Evolutionary conservation across 1,140 invertebrate species (phyloP).

Genomic region (Calosoma granatense): DNA sequence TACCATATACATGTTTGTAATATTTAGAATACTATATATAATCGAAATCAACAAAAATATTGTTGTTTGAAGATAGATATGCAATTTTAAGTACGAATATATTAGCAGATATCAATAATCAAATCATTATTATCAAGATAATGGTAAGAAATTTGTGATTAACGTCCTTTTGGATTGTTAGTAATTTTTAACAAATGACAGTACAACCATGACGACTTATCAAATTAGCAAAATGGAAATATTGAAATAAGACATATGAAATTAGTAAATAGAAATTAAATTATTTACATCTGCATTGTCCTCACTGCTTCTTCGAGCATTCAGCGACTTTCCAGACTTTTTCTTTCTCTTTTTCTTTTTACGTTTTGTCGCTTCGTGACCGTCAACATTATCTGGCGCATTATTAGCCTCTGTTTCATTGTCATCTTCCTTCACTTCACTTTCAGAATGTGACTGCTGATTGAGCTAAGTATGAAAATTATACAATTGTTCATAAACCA

Average conservation of each 20-base stretch:
- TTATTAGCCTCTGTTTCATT: slow-evolving; percentile 50
- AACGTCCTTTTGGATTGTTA: no score
- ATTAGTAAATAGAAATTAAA: slow-evolving; percentile 9
- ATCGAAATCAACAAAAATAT: no score
- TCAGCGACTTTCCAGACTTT: slow-evolving; percentile 38
- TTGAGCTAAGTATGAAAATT: slow-evolving; percentile 40
- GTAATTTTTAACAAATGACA: neutral
- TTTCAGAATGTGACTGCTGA: slow-evolving; percentile 51
- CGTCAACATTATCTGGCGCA: slow-evolving; percentile 31
- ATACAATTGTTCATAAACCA: no score
- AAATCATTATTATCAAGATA: no score
- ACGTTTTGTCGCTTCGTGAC: slow-evolving; percentile 37
- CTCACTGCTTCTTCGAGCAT: slow-evolving; percentile 45
- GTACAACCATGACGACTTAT: neutral
- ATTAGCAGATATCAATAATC: no score
- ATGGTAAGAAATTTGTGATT: no score
- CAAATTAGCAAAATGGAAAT: neutral
- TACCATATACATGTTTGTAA: no score
- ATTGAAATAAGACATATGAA: neutral
- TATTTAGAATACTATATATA: no score
- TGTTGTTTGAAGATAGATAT: no score
- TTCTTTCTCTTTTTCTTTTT: slow-evolving; percentile 59
- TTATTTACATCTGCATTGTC: slow-evolving; percentile 45
- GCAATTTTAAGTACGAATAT: no score
- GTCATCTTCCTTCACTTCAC: slow-evolving; percentile 60